Conservation (phyloP, 2,888 invertebrate genomes). For the Sturmia bella region DNA sequence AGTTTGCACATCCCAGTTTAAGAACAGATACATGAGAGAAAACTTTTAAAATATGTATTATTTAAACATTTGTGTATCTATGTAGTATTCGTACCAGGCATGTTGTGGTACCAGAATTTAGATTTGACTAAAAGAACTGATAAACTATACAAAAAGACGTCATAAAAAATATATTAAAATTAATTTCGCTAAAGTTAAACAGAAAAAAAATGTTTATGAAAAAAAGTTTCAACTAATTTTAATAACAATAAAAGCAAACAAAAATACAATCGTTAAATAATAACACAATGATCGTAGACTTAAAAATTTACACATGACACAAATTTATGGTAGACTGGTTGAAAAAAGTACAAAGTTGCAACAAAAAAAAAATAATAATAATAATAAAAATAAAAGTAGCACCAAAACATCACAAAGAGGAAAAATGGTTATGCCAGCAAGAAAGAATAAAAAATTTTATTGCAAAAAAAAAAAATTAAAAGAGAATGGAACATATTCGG, state of each 20-base stretch:
- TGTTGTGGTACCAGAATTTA: constrained; percentile 52
- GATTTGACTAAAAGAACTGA: constrained; percentile 31
- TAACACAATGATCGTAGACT: constrained; percentile 8
- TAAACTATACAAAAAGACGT: constrained; percentile 14
- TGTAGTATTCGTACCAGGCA: constrained; percentile 33
- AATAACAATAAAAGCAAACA: constrained; percentile 49
- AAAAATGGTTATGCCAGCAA: neutral
- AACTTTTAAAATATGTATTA: constrained; percentile 10
- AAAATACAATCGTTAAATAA: constrained; percentile 19
- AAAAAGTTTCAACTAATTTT: constrained; percentile 19
- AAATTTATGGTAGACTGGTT: constrained; percentile 32
- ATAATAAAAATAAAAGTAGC: constrained; percentile 8
- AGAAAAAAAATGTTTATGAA: constrained; percentile 12
- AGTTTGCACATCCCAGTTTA: neutral
- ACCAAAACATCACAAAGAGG: neutral
- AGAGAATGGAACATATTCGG: too few species aligned
- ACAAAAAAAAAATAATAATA: neutral
- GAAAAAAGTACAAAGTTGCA: neutral
- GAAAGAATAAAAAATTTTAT: neutral
- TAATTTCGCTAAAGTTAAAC: constrained; percentile 29
- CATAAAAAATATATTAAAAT: constrained; percentile 27
- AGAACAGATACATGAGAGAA: constrained; percentile 19
- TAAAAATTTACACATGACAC: constrained; percentile 31
- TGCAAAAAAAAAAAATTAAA: too few species aligned
- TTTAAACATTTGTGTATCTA: neutral